Evolutionary conservation across 2,888 invertebrate species (phyloP), one percentile per base, ranked within the genome.

Genomic region (Mamestra brassicae): DNA sequence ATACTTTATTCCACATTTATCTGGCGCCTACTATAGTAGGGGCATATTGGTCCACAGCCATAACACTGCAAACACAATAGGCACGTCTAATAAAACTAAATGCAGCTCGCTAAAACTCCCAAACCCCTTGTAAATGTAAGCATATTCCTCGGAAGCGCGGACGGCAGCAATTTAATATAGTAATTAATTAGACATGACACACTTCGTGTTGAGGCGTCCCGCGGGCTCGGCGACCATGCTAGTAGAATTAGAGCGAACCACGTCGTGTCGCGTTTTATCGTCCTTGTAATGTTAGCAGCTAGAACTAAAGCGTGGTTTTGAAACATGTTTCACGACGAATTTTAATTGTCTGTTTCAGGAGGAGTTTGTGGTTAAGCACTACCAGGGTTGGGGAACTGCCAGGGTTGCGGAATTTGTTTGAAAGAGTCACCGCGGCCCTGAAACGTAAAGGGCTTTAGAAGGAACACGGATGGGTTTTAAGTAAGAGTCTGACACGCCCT

Each of bases 111-210:
- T n/a, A 60, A 69, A 58, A 50, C 13, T 8, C 58, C 52, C 15
- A 0, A 57, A 52, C 6, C 42, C 26, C 15, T 52, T 50, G 70
- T 68, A 47, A 11, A 47, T 57, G n/a, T 50, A n/a, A 80, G 47
- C 47, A 76, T 72, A 52, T 80, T 76, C 47, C 45, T 57, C 11
- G 45, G 11, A 42, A 75, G 45, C 57, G 76, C 78, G 63, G 45
- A 58, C 63, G 54, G 34, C 26, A n/a, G 57, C 57, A 36, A 60
- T 80, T 74, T 74, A 80, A 84, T 84, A 78, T 57, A 58, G 65
- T 71, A 69, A 80, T 75, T 84, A 75, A 84, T 81, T 71, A 80
- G 80, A 76, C 75, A 69, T 71, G 81, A 75, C 83, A 83, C 83
- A 64, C 26, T 60, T 69, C 62, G 81, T 69, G 75, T 75, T 52